These are phyloP conservation scores for Drosophila nigrodunni DNA, from an alignment of 1,140 invertebrate species.

Conservation along the genomic window DNA sequence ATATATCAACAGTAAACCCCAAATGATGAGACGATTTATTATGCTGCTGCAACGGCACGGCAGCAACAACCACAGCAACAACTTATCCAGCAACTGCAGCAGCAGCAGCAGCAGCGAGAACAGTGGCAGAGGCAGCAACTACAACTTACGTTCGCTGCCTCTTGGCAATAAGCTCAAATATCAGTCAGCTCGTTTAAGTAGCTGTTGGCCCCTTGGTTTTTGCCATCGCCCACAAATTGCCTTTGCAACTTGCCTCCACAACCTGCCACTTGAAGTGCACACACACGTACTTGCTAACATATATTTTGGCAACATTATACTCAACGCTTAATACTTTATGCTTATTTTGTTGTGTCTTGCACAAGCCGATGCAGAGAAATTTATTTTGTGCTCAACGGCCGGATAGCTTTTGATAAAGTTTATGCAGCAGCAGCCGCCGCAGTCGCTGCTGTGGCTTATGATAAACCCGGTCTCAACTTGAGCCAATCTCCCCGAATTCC, in stretches of 20 bases:
- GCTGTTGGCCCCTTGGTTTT: slow-evolving; percentile 53
- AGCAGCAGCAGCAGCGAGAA: slow-evolving; percentile 22
- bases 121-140: background rate
- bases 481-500: slow-evolving; percentile 38
- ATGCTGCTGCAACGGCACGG: slow-evolving; percentile 45
- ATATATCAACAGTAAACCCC: slow-evolving; percentile 69
- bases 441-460: slow-evolving; percentile 55
- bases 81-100: slow-evolving; percentile 7
- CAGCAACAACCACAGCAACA: slow-evolving; percentile 27
- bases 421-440: slow-evolving; percentile 39
- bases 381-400: slow-evolving; percentile 63
- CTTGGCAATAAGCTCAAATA: slow-evolving; percentile 68
- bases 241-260: slow-evolving; percentile 7
- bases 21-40: slow-evolving; percentile 76
- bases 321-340: slow-evolving; percentile 75
- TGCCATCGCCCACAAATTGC: slow-evolving; percentile 11
- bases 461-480: slow-evolving; percentile 66
- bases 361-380: slow-evolving; percentile 42
- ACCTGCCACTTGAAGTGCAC: slow-evolving; percentile 44
- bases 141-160: slow-evolving; percentile 37
- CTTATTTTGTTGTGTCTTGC: slow-evolving; percentile 69
- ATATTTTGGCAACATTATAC: slow-evolving; percentile 76
- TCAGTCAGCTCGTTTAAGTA: slow-evolving; percentile 66
- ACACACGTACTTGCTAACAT: slow-evolving; percentile 4
- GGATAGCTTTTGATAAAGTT: slow-evolving; percentile 58